Evolutionary conservation across 1,140 invertebrate genomes (phyloP).

Genomic region (Pseudobourletiella spinata): DNA sequence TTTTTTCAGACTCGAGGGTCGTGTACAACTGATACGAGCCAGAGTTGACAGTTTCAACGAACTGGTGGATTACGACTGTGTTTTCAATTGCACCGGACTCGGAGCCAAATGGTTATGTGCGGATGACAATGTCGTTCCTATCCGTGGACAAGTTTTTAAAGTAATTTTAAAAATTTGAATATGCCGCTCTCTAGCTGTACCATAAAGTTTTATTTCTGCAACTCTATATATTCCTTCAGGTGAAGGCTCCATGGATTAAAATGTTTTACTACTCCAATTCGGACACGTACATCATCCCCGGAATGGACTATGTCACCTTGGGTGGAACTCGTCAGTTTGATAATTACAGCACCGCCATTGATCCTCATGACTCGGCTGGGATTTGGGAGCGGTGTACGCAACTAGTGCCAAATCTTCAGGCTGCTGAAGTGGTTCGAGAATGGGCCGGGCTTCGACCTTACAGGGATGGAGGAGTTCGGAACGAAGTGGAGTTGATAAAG

Average conservation of each 20-base stretch:
- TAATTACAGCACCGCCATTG: conserved; percentile 58
- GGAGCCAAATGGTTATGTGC: conserved; percentile 65
- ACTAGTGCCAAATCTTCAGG: conserved; percentile 60
- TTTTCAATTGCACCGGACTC: conserved; percentile 83
- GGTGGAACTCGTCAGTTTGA: conserved; percentile 75
- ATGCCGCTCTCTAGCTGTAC: conserved; percentile 11
- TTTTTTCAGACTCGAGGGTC: conserved; percentile 47
- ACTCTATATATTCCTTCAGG: no score
- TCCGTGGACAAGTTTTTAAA: conserved; percentile 82
- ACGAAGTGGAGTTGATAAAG: conserved; percentile 21
- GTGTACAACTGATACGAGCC: conserved; percentile 49
- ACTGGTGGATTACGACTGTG: conserved; percentile 57
- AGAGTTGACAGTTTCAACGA: conserved; percentile 54
- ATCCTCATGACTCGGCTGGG: conserved; percentile 57
- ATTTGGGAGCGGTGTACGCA: conserved; percentile 64
- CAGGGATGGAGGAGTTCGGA: conserved; percentile 9
- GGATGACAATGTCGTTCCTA: conserved; percentile 66
- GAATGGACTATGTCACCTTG: conserved; percentile 60
- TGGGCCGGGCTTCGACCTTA: conserved; percentile 48
- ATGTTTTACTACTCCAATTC: conserved; percentile 72
- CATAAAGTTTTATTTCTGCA: no score
- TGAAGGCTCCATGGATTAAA: conserved; percentile 81
- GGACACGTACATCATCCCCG: conserved; percentile 78
- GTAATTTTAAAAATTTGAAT: conserved; percentile 41
- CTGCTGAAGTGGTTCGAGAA: conserved; percentile 51